Conservation (phyloP, 2,113 vertebrate species). For the Hymenochirus boettgeri region DNA sequence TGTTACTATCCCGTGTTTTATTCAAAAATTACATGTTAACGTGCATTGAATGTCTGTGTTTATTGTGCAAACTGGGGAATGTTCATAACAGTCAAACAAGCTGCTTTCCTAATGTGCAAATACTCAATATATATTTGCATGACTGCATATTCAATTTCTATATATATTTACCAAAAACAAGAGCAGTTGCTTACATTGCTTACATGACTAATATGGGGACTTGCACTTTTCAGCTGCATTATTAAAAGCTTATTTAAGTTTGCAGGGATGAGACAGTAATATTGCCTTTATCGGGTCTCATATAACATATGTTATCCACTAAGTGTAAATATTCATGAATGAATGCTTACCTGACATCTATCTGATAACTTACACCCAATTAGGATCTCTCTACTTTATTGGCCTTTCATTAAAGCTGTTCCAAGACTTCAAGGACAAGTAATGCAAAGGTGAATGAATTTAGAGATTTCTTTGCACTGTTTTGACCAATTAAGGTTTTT, state of each 20-base stretch:
- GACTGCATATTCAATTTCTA: no score
- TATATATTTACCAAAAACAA: no score
- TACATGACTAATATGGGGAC: slow-evolving; percentile 20
- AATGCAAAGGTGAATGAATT: background rate
- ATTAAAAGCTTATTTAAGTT: slow-evolving; percentile 20
- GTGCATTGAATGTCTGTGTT: background rate
- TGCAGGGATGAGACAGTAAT: background rate
- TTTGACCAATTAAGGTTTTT: no score
- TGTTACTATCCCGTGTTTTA: no score
- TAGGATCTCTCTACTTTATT: background rate
- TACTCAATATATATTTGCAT: no score
- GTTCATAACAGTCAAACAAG: no score
- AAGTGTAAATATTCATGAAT: slow-evolving; percentile 45
- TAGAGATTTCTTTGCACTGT: no score
- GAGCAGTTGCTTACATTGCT: no score
- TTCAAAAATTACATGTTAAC: no score
- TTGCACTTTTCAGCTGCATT: background rate
- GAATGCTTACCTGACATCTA: slow-evolving; percentile 35
- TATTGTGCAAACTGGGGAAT: background rate
- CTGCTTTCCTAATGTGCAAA: no score
- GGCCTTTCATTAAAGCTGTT: slow-evolving; percentile 11
- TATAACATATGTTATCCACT: slow-evolving; percentile 27
- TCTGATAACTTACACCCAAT: slow-evolving; percentile 21
- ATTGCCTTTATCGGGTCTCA: slow-evolving; percentile 38
- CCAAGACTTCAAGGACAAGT: background rate